A percentile compares a stretch with the other conserved stretches of the same genome.
Evolutionary conservation across 2,888 invertebrate genomes (phyloP).

Genomic region (Chironomus tentans): DNA sequence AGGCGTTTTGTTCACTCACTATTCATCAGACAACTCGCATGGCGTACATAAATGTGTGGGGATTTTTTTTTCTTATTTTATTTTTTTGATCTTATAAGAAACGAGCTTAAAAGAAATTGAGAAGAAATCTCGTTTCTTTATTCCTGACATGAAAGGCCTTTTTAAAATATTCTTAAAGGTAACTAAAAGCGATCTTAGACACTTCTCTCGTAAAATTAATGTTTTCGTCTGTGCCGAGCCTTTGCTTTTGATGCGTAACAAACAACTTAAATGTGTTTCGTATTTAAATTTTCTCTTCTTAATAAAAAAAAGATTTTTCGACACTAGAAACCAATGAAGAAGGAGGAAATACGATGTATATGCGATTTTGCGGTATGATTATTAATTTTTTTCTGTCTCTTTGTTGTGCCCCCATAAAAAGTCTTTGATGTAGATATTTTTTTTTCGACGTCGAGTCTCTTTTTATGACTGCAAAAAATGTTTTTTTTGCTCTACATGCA

Average conservation of each 20-base stretch:
- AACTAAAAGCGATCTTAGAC: constrained; percentile 1
- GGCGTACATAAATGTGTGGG: background rate
- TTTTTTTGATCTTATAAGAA: constrained; percentile 9
- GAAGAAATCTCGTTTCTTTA: background rate
- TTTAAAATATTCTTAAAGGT: background rate
- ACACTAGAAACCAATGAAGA: background rate
- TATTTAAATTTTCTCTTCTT: background rate
- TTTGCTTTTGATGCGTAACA: background rate
- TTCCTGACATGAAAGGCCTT: background rate
- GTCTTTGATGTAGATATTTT: too few species aligned
- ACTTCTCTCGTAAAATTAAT: constrained; percentile 8
- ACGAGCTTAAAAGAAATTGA: background rate
- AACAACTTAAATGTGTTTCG: background rate
- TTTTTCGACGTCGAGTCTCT: too few species aligned
- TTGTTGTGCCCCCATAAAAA: background rate
- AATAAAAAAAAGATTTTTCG: too few species aligned
- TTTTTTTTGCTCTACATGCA: too few species aligned
- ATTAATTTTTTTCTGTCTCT: background rate
- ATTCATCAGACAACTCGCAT: background rate
- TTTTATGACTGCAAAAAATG: too few species aligned
- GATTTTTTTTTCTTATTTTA: too few species aligned
- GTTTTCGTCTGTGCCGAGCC: background rate
- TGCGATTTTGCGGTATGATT: background rate
- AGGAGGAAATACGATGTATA: background rate
- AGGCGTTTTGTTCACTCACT: background rate